Base-by-base conservation (phyloP, 2,797 vertebrate species). In the Sus cebifrons region DNA sequence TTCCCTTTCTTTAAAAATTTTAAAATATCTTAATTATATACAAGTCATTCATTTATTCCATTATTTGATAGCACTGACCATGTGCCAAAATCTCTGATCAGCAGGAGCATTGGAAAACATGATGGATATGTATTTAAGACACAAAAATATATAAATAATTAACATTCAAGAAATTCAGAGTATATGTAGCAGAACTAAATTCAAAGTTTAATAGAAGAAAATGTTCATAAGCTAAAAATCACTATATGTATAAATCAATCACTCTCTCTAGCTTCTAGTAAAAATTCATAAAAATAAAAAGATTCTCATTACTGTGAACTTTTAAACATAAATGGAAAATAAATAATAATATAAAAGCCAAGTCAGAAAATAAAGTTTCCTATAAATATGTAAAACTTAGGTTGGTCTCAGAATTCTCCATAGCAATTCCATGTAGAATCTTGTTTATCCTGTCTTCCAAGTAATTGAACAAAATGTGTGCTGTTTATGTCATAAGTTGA, bases 201-300 rank as follows among this genome's bases (percentile, higher is more conserved):
- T 81, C 62, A 78, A 58, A 85, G 29, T 87, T 73, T 82, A 60
- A 49, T 74, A 27, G 1, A 44, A 62, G 29, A 68, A 95, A 68
- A 75, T 1, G 7, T 62, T 54, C 6, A 71, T 65, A n/a, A 73
- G 3, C n/a, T 91, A 79, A 92, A 89, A 90, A 5, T 71, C 20
- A 62, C 49, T 49, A 40, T 14, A 29, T 21, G 44, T 78, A 1
- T 11, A 86, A 17, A 88, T 79, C 83, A 86, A 75, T 60, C 54
- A 56, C 54, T 85, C 16, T 77, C 10, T 70, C 11, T 60, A 54
- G 3, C 7, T 71, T 91, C 79, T 21, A 71, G 52, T 74, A 20
- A 91, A 90, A 95, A 62, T 79, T 86, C 86, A 62, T 93, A 4
- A 89, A 86, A 96, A 12, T 86, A 65, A 4, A 81, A 74, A 64